Percentiles rank a stretch among this genome's conserved stretches.
These are phyloP conservation scores for Condylostylus longicornis DNA, from an alignment of 1,140 invertebrate species.

Conservation along the genomic window DNA sequence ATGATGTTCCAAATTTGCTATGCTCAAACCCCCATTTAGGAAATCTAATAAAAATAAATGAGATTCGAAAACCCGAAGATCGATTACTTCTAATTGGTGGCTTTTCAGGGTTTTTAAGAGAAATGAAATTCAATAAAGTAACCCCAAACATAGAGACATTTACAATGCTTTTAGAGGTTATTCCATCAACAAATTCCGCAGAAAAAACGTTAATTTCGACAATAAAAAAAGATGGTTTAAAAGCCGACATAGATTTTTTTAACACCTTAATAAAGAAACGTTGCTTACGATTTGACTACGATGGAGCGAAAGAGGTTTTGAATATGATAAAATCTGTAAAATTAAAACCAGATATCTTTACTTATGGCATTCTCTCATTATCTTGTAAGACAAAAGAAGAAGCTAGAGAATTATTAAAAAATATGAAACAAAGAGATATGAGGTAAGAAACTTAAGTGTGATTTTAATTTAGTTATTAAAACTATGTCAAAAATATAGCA, in stretches of 20 bases:
- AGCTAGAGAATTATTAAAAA: slow-evolving; percentile 44
- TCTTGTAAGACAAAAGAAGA: slow-evolving; percentile 47
- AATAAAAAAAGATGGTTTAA: slow-evolving; percentile 42
- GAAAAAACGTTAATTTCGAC: slow-evolving; percentile 49
- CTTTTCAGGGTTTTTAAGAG: slow-evolving; percentile 48
- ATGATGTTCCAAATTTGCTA: slow-evolving; percentile 40
- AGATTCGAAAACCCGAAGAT: slow-evolving; percentile 43
- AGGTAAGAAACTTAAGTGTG: slow-evolving; percentile 32
- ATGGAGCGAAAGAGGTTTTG: slow-evolving; percentile 47
- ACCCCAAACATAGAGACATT: slow-evolving; percentile 65
- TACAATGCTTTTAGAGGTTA: slow-evolving; percentile 54
- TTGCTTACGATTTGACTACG: slow-evolving; percentile 46
- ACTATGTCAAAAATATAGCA: slow-evolving; percentile 26
- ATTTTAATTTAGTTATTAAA: slow-evolving; percentile 3
- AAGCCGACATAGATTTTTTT: slow-evolving; percentile 64
- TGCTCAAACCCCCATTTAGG: slow-evolving; percentile 38
- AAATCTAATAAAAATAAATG: slow-evolving; percentile 38
- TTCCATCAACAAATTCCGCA: slow-evolving; percentile 45
- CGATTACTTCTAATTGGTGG: slow-evolving; percentile 70
- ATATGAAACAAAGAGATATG: slow-evolving; percentile 50
- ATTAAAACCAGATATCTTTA: slow-evolving; percentile 57
- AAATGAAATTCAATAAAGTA: slow-evolving; percentile 51
- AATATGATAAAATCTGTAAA: slow-evolving; percentile 42
- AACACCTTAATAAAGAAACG: slow-evolving; percentile 75
- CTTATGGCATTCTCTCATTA: slow-evolving; percentile 72